phyloP scores from a whole-genome alignment of 1,140 invertebrate genomes.

The Procambarus clarkii region DNA sequence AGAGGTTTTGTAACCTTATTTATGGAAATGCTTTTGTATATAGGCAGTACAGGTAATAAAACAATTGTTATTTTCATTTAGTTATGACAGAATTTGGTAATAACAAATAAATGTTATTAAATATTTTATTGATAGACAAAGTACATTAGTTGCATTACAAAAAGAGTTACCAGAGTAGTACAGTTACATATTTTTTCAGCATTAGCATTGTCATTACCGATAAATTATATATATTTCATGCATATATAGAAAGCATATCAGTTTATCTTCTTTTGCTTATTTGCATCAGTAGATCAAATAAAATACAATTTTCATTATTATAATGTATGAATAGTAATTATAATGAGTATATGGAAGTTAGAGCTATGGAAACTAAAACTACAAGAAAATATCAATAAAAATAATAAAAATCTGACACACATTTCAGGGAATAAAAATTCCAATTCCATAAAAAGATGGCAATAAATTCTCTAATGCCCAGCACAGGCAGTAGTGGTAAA shows the following conservation, averaged over 20 bases:
- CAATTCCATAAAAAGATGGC: conserved; percentile 37
- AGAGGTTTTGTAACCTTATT: too few relatives aligned
- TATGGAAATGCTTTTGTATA: too few relatives aligned
- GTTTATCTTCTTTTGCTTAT: conserved; percentile 60
- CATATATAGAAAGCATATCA: conserved; percentile 65
- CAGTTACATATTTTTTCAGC: conserved; percentile 67
- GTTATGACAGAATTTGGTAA: background rate
- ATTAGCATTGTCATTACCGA: conserved; percentile 69
- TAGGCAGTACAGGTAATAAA: too few relatives aligned
- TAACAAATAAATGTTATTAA: conserved; percentile 58
- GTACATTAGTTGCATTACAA: conserved; percentile 72
- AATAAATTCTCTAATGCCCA: conserved; percentile 63
- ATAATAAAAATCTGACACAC: conserved; percentile 54
- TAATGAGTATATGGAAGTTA: conserved; percentile 68
- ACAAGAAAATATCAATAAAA: conserved; percentile 62
- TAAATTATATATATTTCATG: conserved; percentile 68
- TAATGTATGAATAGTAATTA: conserved; percentile 63
- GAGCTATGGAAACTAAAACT: conserved; percentile 56
- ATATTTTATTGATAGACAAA: conserved; percentile 72
- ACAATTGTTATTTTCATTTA: too few relatives aligned
- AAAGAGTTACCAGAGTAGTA: conserved; percentile 71
- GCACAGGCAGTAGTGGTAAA: conserved; percentile 50
- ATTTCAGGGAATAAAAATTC: conserved; percentile 33
- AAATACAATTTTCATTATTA: conserved; percentile 48
- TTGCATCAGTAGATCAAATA: conserved; percentile 65